phyloP scores from a whole-genome alignment of 2,888 invertebrate species.

The Eupsilia transversa region DNA sequence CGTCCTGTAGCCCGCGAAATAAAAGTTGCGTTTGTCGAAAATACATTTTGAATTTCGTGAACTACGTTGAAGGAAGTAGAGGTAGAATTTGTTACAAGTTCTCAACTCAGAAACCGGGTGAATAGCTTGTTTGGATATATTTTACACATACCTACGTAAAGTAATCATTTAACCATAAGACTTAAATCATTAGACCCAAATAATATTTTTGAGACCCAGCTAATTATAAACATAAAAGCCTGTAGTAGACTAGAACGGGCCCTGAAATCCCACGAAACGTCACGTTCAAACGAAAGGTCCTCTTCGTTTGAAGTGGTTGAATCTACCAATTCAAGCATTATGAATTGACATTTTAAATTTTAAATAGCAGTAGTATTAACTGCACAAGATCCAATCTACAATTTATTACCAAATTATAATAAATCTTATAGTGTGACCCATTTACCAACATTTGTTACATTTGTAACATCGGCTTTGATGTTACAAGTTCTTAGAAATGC shows the following conservation, averaged over 20 bases:
- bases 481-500: constrained; percentile 31
- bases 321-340: not conserved
- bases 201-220: not conserved
- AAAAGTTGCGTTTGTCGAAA: too few species aligned
- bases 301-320: not conserved
- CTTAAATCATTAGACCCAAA: not conserved
- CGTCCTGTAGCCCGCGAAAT: not conserved
- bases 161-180: not conserved
- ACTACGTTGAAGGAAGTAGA: not conserved
- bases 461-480: constrained; percentile 44
- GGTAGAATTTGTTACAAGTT: not conserved
- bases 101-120: not conserved
- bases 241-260: not conserved
- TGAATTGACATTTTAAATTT: not conserved
- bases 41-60: too few species aligned
- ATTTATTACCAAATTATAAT: constrained; percentile 37
- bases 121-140: too few species aligned
- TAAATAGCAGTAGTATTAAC: not conserved
- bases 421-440: constrained; percentile 48
- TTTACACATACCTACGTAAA: not conserved
- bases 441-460: constrained; percentile 36
- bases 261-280: too few species aligned
- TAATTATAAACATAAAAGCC: not conserved
- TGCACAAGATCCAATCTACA: constrained; percentile 9
- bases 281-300: not conserved